Evolutionary conservation across 1,140 invertebrate genomes (phyloP).

Genomic region (Heliconius melpomene): DNA sequence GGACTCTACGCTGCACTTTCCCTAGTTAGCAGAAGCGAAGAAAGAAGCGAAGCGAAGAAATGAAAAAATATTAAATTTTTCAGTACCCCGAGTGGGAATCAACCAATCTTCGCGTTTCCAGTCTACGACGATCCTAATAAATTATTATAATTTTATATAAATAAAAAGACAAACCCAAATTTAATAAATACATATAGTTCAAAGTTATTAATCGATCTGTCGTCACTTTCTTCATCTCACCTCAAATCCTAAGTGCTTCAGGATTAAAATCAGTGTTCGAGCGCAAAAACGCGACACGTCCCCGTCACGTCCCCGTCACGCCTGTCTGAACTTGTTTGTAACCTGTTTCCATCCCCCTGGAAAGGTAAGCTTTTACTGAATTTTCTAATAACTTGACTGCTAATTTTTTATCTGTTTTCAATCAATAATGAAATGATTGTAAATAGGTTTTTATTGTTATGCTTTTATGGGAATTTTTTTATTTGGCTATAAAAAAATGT

Average conservation of each 20-base stretch:
- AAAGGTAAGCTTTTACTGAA: conserved; percentile 27
- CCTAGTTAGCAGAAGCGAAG: no score
- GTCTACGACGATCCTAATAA: no score
- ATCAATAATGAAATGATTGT: neutral
- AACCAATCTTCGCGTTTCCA: no score
- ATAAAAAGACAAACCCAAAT: neutral
- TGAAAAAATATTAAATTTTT: no score
- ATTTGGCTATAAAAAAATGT: no score
- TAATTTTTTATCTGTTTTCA: conserved; percentile 4
- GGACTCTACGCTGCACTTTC: no score
- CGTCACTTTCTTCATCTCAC: conserved; percentile 27
- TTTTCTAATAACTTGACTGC: neutral
- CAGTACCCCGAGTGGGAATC: no score
- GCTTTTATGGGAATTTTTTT: no score
- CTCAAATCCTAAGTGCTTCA: conserved; percentile 69
- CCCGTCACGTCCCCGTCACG: conserved; percentile 67
- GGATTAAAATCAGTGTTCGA: conserved; percentile 67
- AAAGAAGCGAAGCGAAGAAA: no score
- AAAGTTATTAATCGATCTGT: conserved; percentile 23
- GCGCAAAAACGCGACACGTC: conserved; percentile 69
- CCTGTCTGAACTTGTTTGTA: conserved; percentile 67
- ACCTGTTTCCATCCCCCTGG: conserved; percentile 42
- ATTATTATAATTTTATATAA: neutral
- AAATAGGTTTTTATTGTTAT: neutral
- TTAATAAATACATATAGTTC: neutral